Base-by-base conservation (phyloP, 2,888 invertebrate genomes). In the Oasisia sp. region DNA sequence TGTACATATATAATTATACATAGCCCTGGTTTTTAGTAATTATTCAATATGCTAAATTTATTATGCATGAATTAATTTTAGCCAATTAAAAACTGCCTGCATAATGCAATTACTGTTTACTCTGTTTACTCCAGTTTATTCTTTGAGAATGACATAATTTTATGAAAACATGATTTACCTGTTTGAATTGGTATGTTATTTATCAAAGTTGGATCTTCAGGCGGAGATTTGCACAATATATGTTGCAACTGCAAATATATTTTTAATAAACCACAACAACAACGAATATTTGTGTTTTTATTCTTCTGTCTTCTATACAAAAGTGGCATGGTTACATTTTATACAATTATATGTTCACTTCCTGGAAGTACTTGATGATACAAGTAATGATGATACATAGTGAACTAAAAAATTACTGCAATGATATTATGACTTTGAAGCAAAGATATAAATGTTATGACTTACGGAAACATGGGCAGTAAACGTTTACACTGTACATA, bases 41-140 rank as follows among this genome's bases (percentile, higher is more conserved):
- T 74, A 74, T 74, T 74, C 27, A 74, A 27, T 74, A 74, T 27
- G 27, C 74, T 27, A 74, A 74, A 74, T 74, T 74, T 27, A 74
- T 74, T 19, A 74, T 74, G 74, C 74, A 74, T 74, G 74, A n/a
- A 74, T 74, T 74, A 74, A 74, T 74, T 74, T 74, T 74, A 74
- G n/a, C 7, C 74, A 74, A 74, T 19, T 14, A 74, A 74, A 74
- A 74, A 5, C 19, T 74, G 74, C 19, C 27, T 19, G 74, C n/a
- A 74, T n/a, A 74, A n/a, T 27, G 7, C 14, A 74, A 74, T 74
- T 74, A 74, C 74, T 74, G 27, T 74, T 74, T 74, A 74, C 27
- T 74, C n/a, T n/a, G n/a, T n/a, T n/a, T n/a, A n/a, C n/a, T 74
- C 14, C 27, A 74, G 74, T 74, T 58, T 58, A 58, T 58, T 74